Evolutionary conservation across 2,113 vertebrate species (phyloP), one percentile per base, ranked within the genome.

Genomic region (Pterocles gutturalis): DNA sequence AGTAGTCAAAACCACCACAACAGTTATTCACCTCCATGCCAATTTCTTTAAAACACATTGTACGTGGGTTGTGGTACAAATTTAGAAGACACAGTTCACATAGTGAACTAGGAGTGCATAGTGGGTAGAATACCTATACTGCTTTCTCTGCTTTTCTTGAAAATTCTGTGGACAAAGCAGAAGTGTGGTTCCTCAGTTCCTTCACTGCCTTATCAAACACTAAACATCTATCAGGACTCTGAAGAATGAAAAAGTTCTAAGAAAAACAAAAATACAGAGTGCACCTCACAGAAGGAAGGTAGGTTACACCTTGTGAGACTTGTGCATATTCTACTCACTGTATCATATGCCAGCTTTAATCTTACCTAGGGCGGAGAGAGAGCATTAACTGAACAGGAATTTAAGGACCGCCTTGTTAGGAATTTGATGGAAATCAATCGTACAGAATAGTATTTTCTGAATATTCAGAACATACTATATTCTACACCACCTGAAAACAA

Each of bases 401-500:
- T 62, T 48, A 43, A 83, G 57, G 88, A 41, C 49, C 64, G 28
- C 38, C 33, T n/a, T 67, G 26, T 14, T 26, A 43, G 65, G 43
- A 16, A 38, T 62, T 88, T 64, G 26, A 51, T 76, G 66, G 22
- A 87, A 91, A 79, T 38, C 48, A 71, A 14, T 28, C 34, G 62
- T 70, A 72, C 36, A 65, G 49, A 72, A 72, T 13, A 55, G 7
- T 36, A 66, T 86, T 93, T 95, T 5, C 41, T 61, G 57, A 83
- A 73, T 87, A 81, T 77, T 85, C 81, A 86, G 51, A 41, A 33
- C n/a, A 38, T 25, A 11, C 10, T 34, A 3, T 19, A 18, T 22
- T 76, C 82, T 57, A 80, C 5, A 76, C 20, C 46, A 93, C 89
- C 94, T 95, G 91, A 92, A 95, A 93, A 66, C 21, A 65, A 93